Percentiles rank a stretch among this genome's conserved stretches.
Conservation (phyloP, 2,113 vertebrate genomes). For the Notechis scutatus region DNA sequence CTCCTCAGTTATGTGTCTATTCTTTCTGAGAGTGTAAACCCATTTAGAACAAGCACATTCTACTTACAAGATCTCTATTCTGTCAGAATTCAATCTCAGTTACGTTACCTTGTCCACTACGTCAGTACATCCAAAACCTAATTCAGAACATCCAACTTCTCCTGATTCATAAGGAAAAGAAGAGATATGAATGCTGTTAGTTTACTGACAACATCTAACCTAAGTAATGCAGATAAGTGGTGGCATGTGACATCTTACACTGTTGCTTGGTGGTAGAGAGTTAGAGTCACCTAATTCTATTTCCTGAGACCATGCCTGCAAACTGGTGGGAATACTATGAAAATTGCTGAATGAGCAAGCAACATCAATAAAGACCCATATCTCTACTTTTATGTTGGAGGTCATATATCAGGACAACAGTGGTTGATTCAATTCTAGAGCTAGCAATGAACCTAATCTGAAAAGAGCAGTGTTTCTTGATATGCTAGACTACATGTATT, state of each 20-base stretch:
- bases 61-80: background rate
- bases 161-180: background rate
- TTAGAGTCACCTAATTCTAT: background rate
- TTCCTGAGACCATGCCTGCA: background rate
- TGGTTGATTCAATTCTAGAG: background rate
- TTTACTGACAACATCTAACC: background rate
- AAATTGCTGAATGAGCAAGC: background rate
- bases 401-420: background rate
- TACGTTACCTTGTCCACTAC: background rate
- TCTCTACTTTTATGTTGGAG: background rate
- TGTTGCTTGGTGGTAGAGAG: background rate
- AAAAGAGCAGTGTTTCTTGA: background rate
- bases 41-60: background rate
- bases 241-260: background rate
- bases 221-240: background rate
- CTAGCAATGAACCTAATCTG: background rate
- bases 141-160: background rate
- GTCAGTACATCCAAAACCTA: background rate
- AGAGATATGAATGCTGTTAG: background rate
- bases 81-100: background rate
- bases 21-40: background rate
- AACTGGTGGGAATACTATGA: background rate
- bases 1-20: background rate
- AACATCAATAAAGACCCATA: background rate
- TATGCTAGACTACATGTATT: background rate